phyloP scores from a whole-genome alignment of 2,797 vertebrate genomes.

The Aeoliscus strigatus region DNA sequence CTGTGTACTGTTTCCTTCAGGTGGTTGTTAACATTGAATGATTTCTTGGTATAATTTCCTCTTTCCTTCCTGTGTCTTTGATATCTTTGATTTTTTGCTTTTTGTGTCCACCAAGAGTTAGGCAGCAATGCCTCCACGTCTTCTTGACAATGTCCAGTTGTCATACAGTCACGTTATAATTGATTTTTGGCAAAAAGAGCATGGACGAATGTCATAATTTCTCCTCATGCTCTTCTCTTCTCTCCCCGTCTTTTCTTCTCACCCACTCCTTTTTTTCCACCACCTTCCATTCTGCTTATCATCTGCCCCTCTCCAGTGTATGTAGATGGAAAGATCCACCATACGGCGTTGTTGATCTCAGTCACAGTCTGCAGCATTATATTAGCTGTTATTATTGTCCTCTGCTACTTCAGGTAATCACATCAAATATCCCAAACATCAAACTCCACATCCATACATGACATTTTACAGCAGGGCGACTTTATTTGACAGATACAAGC shows the following conservation, averaged over 20 bases:
- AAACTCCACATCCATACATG: too few relatives aligned
- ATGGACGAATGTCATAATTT: too few relatives aligned
- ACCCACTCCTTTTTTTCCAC: background rate
- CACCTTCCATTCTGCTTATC: background rate
- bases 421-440: too few relatives aligned
- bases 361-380: conserved; percentile 86
- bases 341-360: conserved; percentile 88
- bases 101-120: too few relatives aligned
- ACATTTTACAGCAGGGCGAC: too few relatives aligned
- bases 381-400: conserved; percentile 82
- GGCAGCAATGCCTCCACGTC: too few relatives aligned
- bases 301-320: conserved; percentile 71
- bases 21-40: conserved; percentile 17
- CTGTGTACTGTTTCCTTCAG: conserved; percentile 29
- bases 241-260: background rate
- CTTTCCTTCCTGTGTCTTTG: background rate
- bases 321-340: conserved; percentile 83
- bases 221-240: too few relatives aligned
- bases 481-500: conserved; percentile 79
- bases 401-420: conserved; percentile 92
- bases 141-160: too few relatives aligned
- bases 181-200: background rate
- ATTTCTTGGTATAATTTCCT: conserved; percentile 10
- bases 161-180: too few relatives aligned
- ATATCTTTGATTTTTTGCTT: too few relatives aligned